phyloP scores from a whole-genome alignment of 92 coral and sea anemone genomes.

The Hydrozoanthus gracilis region DNA sequence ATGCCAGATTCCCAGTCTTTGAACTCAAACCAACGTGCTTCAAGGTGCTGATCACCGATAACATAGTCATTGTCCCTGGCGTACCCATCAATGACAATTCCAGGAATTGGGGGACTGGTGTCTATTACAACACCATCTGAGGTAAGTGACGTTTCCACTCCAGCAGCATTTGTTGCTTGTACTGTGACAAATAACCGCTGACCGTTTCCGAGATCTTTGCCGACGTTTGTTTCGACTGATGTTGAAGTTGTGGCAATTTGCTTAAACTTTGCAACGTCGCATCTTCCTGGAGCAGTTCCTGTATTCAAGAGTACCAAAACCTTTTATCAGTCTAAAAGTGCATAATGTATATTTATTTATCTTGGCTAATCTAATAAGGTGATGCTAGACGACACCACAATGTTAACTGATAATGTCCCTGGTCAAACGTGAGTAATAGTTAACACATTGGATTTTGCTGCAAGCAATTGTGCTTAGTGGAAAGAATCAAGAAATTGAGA shows the following conservation, averaged over 20 bases:
- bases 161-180: conserved; percentile 93
- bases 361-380: no score
- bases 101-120: conserved; percentile 80
- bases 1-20: conserved; percentile 78
- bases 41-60: conserved; percentile 67
- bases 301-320: background rate
- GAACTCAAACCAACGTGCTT: conserved; percentile 80
- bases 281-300: conserved; percentile 60
- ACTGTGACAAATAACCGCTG: conserved; percentile 79
- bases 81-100: conserved; percentile 75
- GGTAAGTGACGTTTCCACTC: conserved; percentile 62
- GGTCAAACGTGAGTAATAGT: no score
- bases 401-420: no score
- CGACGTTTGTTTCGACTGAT: conserved; percentile 55
- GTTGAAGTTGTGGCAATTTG: conserved; percentile 50
- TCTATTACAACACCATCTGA: conserved; percentile 93
- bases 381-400: no score
- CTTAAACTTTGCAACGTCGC: conserved; percentile 62
- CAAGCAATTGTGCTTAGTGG: no score
- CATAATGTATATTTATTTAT: no score
- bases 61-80: conserved; percentile 69
- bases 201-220: conserved; percentile 67
- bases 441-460: no score
- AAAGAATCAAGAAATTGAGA: no score
- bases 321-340: background rate